A percentile compares a stretch with the other conserved stretches of the same genome.
Evolutionary conservation across 2,888 invertebrate species (phyloP).

Genomic region (Trissolcus brochymenae): DNA sequence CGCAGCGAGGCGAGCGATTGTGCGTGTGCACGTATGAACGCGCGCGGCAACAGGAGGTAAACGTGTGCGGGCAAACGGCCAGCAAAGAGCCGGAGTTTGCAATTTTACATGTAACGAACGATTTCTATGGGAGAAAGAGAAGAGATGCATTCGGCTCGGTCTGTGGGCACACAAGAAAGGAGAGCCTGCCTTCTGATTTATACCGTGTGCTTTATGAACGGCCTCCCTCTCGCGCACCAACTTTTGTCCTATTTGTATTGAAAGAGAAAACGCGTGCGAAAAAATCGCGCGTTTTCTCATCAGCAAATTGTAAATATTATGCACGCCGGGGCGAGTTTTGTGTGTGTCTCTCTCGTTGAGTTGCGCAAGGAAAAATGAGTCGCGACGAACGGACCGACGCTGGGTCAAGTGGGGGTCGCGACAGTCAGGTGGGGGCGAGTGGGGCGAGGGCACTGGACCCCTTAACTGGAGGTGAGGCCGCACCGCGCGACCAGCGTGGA

Average conservation of each 20-base stretch:
- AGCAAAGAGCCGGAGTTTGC: conserved; percentile 11
- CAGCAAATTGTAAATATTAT: conserved; percentile 35
- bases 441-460: conserved; percentile 15
- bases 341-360: conserved; percentile 16
- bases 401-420: conserved; percentile 15
- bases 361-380: conserved; percentile 48
- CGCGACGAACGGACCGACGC: conserved; percentile 19
- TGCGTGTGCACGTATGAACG: conserved; percentile 6
- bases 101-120: conserved; percentile 43
- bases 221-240: conserved; percentile 61
- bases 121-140: conserved; percentile 48
- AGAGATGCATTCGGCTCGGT: conserved; percentile 46
- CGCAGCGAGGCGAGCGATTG: no score
- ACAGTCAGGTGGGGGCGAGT: conserved; percentile 2
- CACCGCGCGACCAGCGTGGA: conserved; percentile 15
- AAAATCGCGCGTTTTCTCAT: conserved; percentile 44
- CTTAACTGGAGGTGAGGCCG: conserved; percentile 15
- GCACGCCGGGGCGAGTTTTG: conserved; percentile 3
- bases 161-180: conserved; percentile 53
- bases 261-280: conserved; percentile 40
- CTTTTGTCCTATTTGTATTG: conserved; percentile 62
- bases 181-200: conserved; percentile 65
- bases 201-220: conserved; percentile 69
- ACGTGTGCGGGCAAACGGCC: background rate
- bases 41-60: background rate